phyloP scores from a whole-genome alignment of 2,113 vertebrate genomes.

The Albula glossodonta region DNA sequence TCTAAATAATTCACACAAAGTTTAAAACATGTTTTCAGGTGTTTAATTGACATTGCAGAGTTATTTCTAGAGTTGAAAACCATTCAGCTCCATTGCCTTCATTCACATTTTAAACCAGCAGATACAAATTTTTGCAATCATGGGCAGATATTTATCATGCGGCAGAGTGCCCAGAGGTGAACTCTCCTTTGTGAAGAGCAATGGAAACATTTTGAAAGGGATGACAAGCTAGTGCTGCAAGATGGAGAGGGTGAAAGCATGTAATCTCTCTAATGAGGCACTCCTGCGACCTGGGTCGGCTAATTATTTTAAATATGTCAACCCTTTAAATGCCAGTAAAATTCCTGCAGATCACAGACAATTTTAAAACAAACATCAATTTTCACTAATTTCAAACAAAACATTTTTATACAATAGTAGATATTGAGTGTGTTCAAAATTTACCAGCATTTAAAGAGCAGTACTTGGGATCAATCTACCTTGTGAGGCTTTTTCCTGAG shows the following conservation, averaged over 20 bases:
- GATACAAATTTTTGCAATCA: not conserved
- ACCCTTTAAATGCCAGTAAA: too few relatives aligned
- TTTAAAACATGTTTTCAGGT: not conserved
- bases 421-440: too few relatives aligned
- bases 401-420: too few relatives aligned
- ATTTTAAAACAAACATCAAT: too few relatives aligned
- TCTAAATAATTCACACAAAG: not conserved
- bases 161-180: not conserved
- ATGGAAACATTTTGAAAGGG: not conserved
- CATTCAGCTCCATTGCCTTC: not conserved
- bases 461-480: too few relatives aligned
- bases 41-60: not conserved
- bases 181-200: not conserved
- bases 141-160: not conserved
- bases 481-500: too few relatives aligned
- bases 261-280: not conserved
- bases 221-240: not conserved
- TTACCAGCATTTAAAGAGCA: too few relatives aligned
- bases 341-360: too few relatives aligned
- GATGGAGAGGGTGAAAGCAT: not conserved
- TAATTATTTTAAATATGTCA: too few relatives aligned
- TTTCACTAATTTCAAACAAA: too few relatives aligned
- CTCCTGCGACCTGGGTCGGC: too few relatives aligned
- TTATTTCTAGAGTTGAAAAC: not conserved
- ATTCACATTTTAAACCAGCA: not conserved